Conservation (phyloP, 2,113 vertebrate genomes). For the Barnardius zonarius region DNA sequence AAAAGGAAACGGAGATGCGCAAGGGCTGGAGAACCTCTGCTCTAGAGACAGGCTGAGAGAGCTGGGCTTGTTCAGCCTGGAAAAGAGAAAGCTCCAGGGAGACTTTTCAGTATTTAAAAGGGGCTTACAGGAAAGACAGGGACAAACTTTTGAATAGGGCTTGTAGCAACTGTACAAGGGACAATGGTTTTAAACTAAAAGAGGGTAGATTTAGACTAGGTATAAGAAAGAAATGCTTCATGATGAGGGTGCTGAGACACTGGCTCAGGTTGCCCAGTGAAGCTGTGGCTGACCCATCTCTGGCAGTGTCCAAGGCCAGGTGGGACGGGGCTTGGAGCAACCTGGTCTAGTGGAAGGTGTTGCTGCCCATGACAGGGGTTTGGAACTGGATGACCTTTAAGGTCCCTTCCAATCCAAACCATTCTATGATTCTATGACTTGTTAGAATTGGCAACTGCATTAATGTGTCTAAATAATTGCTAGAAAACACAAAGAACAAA, state of each 20-base stretch:
- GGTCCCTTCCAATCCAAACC: not conserved
- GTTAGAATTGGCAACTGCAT: not conserved
- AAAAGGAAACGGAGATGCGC: not conserved
- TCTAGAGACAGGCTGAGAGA: not conserved
- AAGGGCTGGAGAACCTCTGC: not conserved
- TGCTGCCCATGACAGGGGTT: fast-evolving
- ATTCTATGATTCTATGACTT: not conserved
- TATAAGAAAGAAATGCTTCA: not conserved
- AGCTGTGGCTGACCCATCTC: not conserved
- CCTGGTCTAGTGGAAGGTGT: not conserved
- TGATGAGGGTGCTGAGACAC: not conserved
- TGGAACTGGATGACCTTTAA: not conserved
- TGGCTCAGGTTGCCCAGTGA: not conserved
- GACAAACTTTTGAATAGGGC: not conserved
- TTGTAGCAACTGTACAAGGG: fast-evolving
- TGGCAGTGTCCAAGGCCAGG: not conserved
- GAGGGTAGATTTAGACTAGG: not conserved
- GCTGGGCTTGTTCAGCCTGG: not conserved
- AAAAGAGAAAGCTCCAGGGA: not conserved
- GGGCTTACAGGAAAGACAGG: not conserved
- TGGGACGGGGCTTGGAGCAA: not conserved
- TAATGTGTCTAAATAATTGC: not conserved
- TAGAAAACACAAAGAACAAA: not conserved
- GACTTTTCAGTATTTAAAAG: not conserved
- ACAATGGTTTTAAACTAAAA: not conserved